Evolutionary conservation across 1,140 invertebrate species (phyloP), one percentile per base, ranked within the genome.

Genomic region (Coelopa frigida): DNA sequence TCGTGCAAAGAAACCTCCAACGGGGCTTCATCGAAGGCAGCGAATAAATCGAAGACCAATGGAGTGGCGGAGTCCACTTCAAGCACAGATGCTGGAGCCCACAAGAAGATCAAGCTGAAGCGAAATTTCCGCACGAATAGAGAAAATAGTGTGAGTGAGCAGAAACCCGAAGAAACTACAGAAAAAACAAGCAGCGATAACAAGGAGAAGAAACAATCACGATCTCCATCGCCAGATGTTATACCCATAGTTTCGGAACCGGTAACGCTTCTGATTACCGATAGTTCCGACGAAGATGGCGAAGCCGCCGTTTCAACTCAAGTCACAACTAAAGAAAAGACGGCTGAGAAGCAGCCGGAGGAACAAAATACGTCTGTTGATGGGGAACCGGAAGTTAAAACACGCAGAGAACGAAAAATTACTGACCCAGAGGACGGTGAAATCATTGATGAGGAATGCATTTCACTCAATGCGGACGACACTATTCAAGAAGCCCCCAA

Each of bases 81-180:
- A 27, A 8, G 4, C 50, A 33, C 10, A 42, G 11, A 29, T 51
- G 15, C 46, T 44, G 29, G 46, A 53, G 4, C 55, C 35, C 2
- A 38, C 29, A 50, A 62, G 38, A 53, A 51, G 66, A 71, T 39
- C 56, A 68, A 46, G 70, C 70, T 35, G 73, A 74, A 50, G 71
- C 73, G 45, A 71, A 73, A 38, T 63, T 70, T 6, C 54, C 70
- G n/a, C 27, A 29, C 27, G 2, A 70, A 73, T 39, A 66, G 62
- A 64, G 49, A 72, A 2, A 70, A 72, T 46, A 70, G 66, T 4
- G 36, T 41, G 29, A 20, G 38, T 17, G 37, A 2, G 5, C 20
- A 35, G 3, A 47, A 47, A 24, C 3, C 10, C 24, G 31, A 39
- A 5, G 36, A 46, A 32, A 38, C 2, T n/a, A n/a, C 7, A 20